Evolutionary conservation across 2,797 vertebrate species (phyloP).

Genomic region (Ptychadena robeensis): DNA sequence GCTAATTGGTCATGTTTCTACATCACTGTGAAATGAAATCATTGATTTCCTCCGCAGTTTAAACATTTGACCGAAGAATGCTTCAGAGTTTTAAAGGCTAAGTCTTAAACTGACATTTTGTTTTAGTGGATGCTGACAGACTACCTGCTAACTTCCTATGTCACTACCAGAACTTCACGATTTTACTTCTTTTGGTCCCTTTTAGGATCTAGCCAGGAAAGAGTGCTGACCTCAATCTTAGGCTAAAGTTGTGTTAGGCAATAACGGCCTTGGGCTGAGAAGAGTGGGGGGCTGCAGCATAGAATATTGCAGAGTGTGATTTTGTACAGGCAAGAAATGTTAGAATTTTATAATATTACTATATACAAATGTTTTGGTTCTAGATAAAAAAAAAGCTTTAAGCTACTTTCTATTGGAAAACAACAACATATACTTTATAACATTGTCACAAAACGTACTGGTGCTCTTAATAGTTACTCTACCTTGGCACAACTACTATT

Average conservation of each 20-base stretch:
- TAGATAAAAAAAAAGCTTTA: background rate
- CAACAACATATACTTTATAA: background rate
- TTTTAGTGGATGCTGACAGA: background rate
- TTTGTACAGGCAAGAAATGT: background rate
- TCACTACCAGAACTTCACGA: background rate
- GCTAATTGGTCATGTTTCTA: background rate
- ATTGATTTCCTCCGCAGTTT: background rate
- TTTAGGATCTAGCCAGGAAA: background rate
- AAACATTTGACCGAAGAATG: background rate
- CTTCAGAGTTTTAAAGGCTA: background rate
- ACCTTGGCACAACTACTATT: constrained; percentile 47
- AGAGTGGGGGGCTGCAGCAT: background rate
- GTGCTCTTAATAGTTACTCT: background rate
- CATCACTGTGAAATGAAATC: background rate
- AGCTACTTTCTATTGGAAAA: background rate
- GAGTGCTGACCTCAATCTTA: background rate
- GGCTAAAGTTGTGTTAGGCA: background rate
- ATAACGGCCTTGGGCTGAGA: background rate
- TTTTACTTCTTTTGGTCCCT: background rate
- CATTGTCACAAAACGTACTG: background rate
- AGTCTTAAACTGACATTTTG: background rate
- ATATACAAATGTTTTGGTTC: background rate
- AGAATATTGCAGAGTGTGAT: background rate
- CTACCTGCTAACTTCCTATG: background rate
- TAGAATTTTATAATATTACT: background rate